Evolutionary conservation across 2,113 vertebrate species (phyloP).

Genomic region (Pelvicachromis taeniatus): DNA sequence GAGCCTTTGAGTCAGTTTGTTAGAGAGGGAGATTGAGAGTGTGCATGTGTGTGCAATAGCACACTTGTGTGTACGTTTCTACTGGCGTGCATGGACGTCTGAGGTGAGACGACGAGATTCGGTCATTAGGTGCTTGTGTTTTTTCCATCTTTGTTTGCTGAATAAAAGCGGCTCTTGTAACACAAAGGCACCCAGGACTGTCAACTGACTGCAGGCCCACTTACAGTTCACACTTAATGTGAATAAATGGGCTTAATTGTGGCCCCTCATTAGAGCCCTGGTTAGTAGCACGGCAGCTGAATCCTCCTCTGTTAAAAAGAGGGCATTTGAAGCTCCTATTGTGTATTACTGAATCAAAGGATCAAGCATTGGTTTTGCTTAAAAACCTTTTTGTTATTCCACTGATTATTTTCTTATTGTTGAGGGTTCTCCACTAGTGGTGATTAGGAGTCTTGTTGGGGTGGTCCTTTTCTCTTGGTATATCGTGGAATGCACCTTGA

Average conservation of each 20-base stretch:
- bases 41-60: neutral
- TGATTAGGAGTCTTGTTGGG: slow-evolving; percentile 60
- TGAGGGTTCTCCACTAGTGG: slow-evolving; percentile 40
- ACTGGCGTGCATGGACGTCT: slow-evolving; percentile 19
- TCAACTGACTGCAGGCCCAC: slow-evolving; percentile 68
- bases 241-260: slow-evolving; percentile 79
- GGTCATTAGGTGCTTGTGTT: slow-evolving; percentile 73
- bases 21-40: slow-evolving; percentile 32
- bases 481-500: slow-evolving; percentile 46
- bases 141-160: slow-evolving; percentile 66
- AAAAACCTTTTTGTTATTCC: slow-evolving; percentile 66
- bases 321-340: slow-evolving; percentile 73
- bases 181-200: slow-evolving; percentile 68
- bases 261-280: slow-evolving; percentile 70
- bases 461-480: slow-evolving; percentile 24
- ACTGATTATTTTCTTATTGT: slow-evolving; percentile 70
- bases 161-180: slow-evolving; percentile 71
- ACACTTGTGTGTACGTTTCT: neutral
- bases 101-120: slow-evolving; percentile 52
- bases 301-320: slow-evolving; percentile 67
- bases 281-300: slow-evolving; percentile 69
- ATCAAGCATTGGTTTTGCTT: slow-evolving; percentile 68
- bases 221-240: slow-evolving; percentile 74
- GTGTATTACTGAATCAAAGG: slow-evolving; percentile 61
- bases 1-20: slow-evolving; percentile 65